Base-by-base conservation (phyloP, 2,888 invertebrate genomes). In the Cotesia congregata region DNA sequence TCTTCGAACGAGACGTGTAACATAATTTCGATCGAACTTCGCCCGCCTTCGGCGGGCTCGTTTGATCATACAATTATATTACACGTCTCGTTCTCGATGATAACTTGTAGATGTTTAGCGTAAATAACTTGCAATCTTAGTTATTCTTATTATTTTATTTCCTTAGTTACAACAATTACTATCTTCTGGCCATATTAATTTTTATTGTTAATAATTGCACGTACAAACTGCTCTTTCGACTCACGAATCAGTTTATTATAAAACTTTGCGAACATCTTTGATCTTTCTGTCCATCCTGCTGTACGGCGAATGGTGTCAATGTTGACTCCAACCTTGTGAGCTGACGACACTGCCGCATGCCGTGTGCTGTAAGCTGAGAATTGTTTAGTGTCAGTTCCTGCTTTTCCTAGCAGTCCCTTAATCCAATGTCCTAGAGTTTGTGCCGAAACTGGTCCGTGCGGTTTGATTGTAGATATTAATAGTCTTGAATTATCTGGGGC, bases 351-450 rank as follows among this genome's bases (percentile, higher is more conserved):
- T 7, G 70, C 68, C 1, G 77, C 76, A 40, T 79, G 77, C 67
- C 75, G 20, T 12, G 50, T 9, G 50, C 50, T 50, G 50, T 50
- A 50, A 50, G 9, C 9, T 50, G 50, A 50, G 9, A 50, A 9
- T 50, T 7, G 9, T 50, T 50, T 50, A 50, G 50, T 6, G 50
- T 65, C 70, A 60, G 75, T 68, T n/a, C 77, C 77, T 12, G 67
- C 39, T 17, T 72, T 39, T 60, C 41, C 70, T 30, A 77, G 67
- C 12, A 72, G 70, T 5, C 15, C 62, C 68, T 74, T 73, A 5
- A 78, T 77, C 80, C 80, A 80, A 20, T 77, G 64, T 62, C 78
- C 75, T 17, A 80, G 20, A 6, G 74, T 75, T 72, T 78, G 77
- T 3, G 39, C 59, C 17, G 65, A 50, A 20, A 76, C 77, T 30